Conservation (phyloP, 2,888 invertebrate species). For the Calliopum simillimum region DNA sequence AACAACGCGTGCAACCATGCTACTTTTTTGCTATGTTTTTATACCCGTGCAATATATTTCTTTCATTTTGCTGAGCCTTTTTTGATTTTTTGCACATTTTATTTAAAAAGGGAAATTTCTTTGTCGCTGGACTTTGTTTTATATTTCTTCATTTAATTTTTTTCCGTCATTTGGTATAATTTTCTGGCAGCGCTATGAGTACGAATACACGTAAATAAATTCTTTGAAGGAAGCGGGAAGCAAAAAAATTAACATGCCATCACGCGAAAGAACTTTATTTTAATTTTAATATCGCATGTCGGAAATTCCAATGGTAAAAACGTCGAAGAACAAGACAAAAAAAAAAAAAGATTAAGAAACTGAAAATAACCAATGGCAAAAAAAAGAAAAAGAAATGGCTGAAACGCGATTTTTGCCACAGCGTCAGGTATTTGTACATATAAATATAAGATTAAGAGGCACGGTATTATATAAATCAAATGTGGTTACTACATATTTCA, state of each 20-base stretch:
- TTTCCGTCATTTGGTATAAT: neutral
- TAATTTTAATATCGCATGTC: slow-evolving; percentile 39
- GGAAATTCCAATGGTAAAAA: slow-evolving; percentile 23
- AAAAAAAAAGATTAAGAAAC: neutral
- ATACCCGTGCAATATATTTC: too few relatives aligned
- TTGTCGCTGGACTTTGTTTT: too few relatives aligned
- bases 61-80: neutral
- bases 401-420: too few relatives aligned
- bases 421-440: too few relatives aligned
- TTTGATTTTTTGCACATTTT: neutral
- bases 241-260: slow-evolving; percentile 35
- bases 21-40: too few relatives aligned
- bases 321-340: neutral
- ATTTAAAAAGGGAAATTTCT: neutral
- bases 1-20: too few relatives aligned
- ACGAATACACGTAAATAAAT: too few relatives aligned
- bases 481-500: slow-evolving; percentile 19
- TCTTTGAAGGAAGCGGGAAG: slow-evolving; percentile 17
- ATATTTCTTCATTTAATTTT: neutral
- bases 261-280: slow-evolving; percentile 39
- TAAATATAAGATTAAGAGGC: too few relatives aligned
- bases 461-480: slow-evolving; percentile 7
- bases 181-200: neutral
- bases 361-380: neutral
- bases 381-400: too few relatives aligned